Evolutionary conservation across 2,113 vertebrate species (phyloP).

Genomic region (Falco punctatus): DNA sequence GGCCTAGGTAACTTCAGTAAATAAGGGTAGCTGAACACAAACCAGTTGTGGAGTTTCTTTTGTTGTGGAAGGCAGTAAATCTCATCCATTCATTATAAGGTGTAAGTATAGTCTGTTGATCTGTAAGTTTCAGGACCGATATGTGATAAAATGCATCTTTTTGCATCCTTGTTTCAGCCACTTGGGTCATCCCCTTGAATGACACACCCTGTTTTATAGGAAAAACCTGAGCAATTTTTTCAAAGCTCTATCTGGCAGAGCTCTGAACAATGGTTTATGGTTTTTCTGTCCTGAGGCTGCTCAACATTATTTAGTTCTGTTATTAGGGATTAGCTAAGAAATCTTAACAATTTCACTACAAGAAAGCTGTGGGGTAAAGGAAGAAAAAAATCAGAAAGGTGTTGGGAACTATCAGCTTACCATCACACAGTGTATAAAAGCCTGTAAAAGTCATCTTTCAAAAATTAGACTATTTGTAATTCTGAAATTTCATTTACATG

Average conservation of each 20-base stretch:
- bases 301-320: background rate
- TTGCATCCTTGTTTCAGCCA: background rate
- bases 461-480: background rate
- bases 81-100: background rate
- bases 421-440: background rate
- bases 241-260: background rate
- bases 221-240: background rate
- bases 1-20: background rate
- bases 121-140: background rate
- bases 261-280: fast-evolving
- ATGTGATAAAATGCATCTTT: background rate
- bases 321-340: background rate
- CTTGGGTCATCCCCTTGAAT: background rate
- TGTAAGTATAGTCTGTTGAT: background rate
- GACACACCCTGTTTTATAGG: background rate
- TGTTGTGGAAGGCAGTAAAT: background rate
- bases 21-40: background rate
- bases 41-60: background rate
- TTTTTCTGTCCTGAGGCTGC: background rate
- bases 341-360: background rate
- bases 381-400: background rate
- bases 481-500: background rate
- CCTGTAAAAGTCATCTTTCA: background rate
- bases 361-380: background rate
- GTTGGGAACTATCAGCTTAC: background rate